phyloP scores from a whole-genome alignment of 2,888 invertebrate species.

The Nephrotoma flavescens region DNA sequence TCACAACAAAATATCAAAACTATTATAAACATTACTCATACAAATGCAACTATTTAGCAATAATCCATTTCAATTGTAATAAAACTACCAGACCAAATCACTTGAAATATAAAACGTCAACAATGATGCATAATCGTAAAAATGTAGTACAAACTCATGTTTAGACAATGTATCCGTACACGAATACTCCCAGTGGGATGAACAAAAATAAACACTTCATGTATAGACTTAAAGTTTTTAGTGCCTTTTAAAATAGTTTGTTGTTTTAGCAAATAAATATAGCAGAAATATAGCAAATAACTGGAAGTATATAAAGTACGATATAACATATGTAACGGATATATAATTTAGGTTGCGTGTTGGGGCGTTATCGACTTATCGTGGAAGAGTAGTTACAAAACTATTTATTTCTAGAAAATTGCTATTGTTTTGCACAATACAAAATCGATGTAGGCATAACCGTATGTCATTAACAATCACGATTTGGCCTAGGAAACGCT shows the following conservation, averaged over 20 bases:
- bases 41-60: no score
- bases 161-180: background rate
- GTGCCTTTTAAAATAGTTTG: background rate
- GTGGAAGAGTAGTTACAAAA: no score
- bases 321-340: background rate
- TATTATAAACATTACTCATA: no score
- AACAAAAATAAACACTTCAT: background rate
- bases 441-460: background rate
- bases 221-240: background rate
- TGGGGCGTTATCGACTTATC: background rate
- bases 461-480: no score
- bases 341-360: background rate
- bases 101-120: background rate
- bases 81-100: no score
- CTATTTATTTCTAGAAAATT: background rate
- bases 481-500: no score
- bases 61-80: no score
- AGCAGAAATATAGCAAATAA: background rate
- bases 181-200: background rate
- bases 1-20: no score
- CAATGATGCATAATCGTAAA: background rate
- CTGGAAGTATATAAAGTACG: background rate
- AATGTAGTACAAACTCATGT: no score
- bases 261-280: background rate
- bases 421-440: background rate